Percentiles rank a stretch among this genome's conserved stretches.
Evolutionary conservation across 1,140 invertebrate genomes (phyloP).

Genomic region (Brachionus rotundiformis): DNA sequence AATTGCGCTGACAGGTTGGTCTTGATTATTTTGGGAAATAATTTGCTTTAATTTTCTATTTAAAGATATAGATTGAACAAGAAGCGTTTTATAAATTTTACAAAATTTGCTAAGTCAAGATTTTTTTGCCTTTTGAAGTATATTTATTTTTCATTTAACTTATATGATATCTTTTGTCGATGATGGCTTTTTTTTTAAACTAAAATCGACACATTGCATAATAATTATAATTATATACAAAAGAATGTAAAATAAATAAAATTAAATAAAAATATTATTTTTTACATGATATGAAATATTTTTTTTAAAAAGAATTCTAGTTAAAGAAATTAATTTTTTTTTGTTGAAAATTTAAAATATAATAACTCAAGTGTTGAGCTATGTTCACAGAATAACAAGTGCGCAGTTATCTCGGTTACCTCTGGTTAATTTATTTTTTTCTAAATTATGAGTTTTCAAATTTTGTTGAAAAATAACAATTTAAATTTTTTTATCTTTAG

Average conservation of each 20-base stretch:
- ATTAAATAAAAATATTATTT: background rate
- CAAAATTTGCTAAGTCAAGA: slow-evolving; percentile 1
- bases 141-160: background rate
- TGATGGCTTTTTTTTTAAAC: background rate
- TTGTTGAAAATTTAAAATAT: background rate
- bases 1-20: background rate
- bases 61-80: slow-evolving; percentile 13
- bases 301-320: background rate
- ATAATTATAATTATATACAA: background rate
- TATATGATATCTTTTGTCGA: slow-evolving; percentile 2
- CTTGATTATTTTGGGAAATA: background rate
- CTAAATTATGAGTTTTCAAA: background rate
- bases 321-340: background rate
- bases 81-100: background rate
- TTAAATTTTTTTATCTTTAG: background rate
- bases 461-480: background rate
- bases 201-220: slow-evolving; percentile 16
- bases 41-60: background rate
- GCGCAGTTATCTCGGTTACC: background rate
- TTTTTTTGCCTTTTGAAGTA: background rate
- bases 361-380: background rate
- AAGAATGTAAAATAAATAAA: background rate
- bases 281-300: background rate
- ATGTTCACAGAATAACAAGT: background rate
- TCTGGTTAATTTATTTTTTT: background rate